Evolutionary conservation across 2,113 vertebrate genomes (phyloP).

Genomic region (Lamprotornis superbus): DNA sequence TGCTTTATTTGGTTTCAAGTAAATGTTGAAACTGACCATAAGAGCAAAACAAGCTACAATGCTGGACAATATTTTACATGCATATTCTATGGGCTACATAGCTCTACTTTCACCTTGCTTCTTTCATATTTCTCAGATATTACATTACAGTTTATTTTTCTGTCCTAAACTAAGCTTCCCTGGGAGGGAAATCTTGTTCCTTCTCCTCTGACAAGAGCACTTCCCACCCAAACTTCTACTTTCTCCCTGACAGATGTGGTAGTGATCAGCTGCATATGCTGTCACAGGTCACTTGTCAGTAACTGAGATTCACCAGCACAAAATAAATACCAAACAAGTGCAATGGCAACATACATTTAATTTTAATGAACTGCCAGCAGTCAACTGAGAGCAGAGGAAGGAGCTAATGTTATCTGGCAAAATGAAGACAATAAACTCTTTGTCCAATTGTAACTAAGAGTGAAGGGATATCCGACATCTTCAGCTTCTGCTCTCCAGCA

Average conservation of each 20-base stretch:
- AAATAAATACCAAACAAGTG: not conserved
- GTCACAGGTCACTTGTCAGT: not conserved
- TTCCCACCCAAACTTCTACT: not conserved
- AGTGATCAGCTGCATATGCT: not conserved
- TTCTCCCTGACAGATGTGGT: rapidly evolving
- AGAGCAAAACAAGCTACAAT: not conserved
- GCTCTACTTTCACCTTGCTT: not conserved
- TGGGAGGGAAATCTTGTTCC: not conserved
- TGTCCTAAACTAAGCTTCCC: not conserved
- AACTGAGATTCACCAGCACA: not conserved
- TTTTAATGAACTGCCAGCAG: not conserved
- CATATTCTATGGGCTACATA: not conserved
- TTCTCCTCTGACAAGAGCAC: not conserved
- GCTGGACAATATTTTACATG: not conserved
- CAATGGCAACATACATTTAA: not conserved
- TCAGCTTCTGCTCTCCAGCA: not conserved
- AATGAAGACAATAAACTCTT: not conserved
- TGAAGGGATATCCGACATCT: not conserved
- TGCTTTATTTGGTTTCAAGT: not conserved
- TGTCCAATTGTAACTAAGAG: not conserved
- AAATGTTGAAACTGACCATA: not conserved
- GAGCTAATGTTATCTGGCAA: not conserved
- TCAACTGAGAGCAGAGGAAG: not conserved
- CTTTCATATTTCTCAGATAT: not conserved
- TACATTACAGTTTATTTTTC: not conserved